Base-by-base conservation (phyloP, 2,888 invertebrate genomes). In the Charanyca ferruginea region DNA sequence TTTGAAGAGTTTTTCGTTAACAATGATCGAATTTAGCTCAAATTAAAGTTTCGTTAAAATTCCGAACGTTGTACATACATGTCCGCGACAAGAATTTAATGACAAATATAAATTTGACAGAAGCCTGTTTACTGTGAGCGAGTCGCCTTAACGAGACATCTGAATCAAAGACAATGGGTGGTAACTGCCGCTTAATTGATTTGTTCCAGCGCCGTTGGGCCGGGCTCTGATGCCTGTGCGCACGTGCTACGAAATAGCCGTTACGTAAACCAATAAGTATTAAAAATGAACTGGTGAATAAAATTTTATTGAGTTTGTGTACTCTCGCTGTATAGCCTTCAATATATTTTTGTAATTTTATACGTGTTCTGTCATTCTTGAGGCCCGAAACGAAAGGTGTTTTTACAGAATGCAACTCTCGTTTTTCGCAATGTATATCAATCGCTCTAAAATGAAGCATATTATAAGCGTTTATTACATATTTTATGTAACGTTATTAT, bases 1-100 rank as follows among this genome's bases (percentile, higher is more conserved):
- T 78, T 79, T 77, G 73, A 77, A 77, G 77, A 71, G 80, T 83
- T 85, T 90, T 89, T 87, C 79, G 73, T 81, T 81, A 83, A 89
- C 89, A 91, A 90, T 85, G 84, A 85, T 83, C 85, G 77, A 83
- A 83, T 89, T 89, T 85, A 84, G 86, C 83, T 84, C 88, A 87
- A 91, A 89, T 91, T 90, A 91, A 91, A 89, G 88, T 93, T 93
- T 91, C 93, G 86, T 92, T 92, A 91, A 94, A 92, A 94, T 93
- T 81, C 91, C 88, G 67, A 64, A 69, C 80, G 57, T 83, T 83
- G 84, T 83, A 86, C 85, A 84, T 84, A 79, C 79, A 70, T 76
- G 71, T 74, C 66, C 61, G 87, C 86, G 84, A 85, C 87, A 87
- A 87, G 87, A 86, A 83, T 81, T 89, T 92, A 91, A 93, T 91